Percentiles rank a stretch among this genome's conserved stretches.
These are phyloP conservation scores for Alcis repandata DNA, from an alignment of 2,888 invertebrate genomes.

Conservation along the genomic window DNA sequence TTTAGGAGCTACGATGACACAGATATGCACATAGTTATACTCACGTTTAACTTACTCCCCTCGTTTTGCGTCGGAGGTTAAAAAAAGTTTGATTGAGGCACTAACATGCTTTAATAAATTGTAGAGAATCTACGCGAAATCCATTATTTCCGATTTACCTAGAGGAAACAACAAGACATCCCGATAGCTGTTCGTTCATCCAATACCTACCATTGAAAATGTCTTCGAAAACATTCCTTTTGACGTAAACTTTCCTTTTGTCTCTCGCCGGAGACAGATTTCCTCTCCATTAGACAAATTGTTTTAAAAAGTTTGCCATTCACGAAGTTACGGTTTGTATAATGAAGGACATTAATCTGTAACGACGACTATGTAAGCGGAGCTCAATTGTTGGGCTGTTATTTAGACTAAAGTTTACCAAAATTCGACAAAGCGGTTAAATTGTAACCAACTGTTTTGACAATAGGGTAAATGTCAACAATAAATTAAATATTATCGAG, in stretches of 20 bases:
- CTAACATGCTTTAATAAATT: too few relatives aligned
- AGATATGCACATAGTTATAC: too few relatives aligned
- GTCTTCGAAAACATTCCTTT: slow-evolving; percentile 55
- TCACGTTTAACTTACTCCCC: too few relatives aligned
- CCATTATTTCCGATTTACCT: background rate
- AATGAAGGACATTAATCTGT: slow-evolving; percentile 62
- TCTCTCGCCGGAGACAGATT: slow-evolving; percentile 67
- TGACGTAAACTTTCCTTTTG: slow-evolving; percentile 68
- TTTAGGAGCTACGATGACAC: too few relatives aligned
- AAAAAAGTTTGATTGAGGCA: too few relatives aligned
- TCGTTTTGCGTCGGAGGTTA: too few relatives aligned
- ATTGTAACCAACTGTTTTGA: background rate
- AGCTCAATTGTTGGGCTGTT: background rate
- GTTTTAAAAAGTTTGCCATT: slow-evolving; percentile 69
- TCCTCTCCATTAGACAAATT: slow-evolving; percentile 72
- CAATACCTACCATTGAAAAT: slow-evolving; percentile 34
- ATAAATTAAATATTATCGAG: too few relatives aligned
- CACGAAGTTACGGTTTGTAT: slow-evolving; percentile 55
- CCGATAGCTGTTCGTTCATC: slow-evolving; percentile 4
- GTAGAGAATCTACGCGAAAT: background rate
- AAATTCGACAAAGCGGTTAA: background rate
- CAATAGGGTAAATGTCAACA: too few relatives aligned
- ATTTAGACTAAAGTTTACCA: background rate
- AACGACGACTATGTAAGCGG: slow-evolving; percentile 22
- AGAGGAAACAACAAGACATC: background rate